phyloP scores from a whole-genome alignment of 2,888 invertebrate species.

The Itoplectis maculator region DNA sequence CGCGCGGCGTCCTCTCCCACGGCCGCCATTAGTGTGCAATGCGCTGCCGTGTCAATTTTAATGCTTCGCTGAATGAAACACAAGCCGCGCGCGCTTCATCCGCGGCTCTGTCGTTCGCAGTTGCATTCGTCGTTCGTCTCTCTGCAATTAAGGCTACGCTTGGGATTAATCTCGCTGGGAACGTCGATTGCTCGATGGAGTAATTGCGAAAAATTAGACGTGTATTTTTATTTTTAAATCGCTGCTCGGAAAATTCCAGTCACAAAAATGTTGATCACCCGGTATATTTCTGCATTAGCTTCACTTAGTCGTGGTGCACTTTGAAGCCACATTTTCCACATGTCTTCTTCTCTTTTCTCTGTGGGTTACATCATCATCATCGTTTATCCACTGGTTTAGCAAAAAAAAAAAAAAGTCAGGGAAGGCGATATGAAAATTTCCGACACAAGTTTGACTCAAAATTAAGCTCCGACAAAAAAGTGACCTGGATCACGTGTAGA shows the following conservation, averaged over 20 bases:
- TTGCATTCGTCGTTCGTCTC: constrained; percentile 4
- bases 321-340: too few species aligned
- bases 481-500: background rate
- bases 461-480: background rate
- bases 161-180: constrained; percentile 15
- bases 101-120: too few species aligned
- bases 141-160: constrained; percentile 54
- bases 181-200: constrained; percentile 25
- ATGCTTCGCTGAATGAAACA: constrained; percentile 52
- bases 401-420: too few species aligned
- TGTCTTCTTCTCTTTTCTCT: too few species aligned
- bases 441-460: too few species aligned
- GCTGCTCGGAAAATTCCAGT: too few species aligned
- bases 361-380: too few species aligned
- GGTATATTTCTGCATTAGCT: too few species aligned
- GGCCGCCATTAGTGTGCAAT: constrained; percentile 50
- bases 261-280: too few species aligned
- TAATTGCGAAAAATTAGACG: background rate
- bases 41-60: constrained; percentile 58
- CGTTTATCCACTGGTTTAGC: too few species aligned
- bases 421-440: too few species aligned
- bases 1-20: background rate
- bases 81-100: constrained; percentile 17
- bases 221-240: background rate
- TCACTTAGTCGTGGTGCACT: too few species aligned